phyloP scores from a whole-genome alignment of 2,888 invertebrate species.

The Leptopilina myrica region DNA sequence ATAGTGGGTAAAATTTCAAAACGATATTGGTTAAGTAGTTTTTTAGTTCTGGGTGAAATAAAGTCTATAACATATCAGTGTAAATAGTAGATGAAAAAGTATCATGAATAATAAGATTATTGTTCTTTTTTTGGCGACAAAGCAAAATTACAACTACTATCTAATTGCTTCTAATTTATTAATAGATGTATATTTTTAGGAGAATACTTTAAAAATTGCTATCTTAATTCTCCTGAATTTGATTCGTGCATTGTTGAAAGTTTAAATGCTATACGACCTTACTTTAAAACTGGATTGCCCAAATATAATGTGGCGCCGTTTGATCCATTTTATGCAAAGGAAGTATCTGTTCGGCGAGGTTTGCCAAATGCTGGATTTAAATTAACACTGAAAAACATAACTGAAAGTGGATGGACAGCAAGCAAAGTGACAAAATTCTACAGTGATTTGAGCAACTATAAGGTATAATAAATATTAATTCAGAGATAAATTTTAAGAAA shows the following conservation, averaged over 20 bases:
- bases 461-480: conserved; percentile 60
- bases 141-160: too few species aligned
- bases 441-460: conserved; percentile 72
- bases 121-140: too few species aligned
- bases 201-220: conserved; percentile 80
- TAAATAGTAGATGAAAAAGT: too few species aligned
- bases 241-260: conserved; percentile 86
- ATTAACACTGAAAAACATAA: conserved; percentile 84
- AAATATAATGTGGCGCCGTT: conserved; percentile 85
- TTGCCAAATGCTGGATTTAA: conserved; percentile 83
- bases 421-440: conserved; percentile 88
- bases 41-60: too few species aligned
- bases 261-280: conserved; percentile 84
- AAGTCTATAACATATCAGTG: too few species aligned
- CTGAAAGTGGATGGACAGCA: conserved; percentile 86
- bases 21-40: too few species aligned
- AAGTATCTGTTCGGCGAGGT: conserved; percentile 82
- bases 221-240: conserved; percentile 81
- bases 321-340: conserved; percentile 86
- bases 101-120: too few species aligned
- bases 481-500: too few species aligned
- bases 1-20: too few species aligned
- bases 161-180: too few species aligned
- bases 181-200: conserved; percentile 66
- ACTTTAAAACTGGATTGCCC: conserved; percentile 85